Base-by-base conservation (phyloP, 2,888 invertebrate species). In the Hesperia comma region DNA sequence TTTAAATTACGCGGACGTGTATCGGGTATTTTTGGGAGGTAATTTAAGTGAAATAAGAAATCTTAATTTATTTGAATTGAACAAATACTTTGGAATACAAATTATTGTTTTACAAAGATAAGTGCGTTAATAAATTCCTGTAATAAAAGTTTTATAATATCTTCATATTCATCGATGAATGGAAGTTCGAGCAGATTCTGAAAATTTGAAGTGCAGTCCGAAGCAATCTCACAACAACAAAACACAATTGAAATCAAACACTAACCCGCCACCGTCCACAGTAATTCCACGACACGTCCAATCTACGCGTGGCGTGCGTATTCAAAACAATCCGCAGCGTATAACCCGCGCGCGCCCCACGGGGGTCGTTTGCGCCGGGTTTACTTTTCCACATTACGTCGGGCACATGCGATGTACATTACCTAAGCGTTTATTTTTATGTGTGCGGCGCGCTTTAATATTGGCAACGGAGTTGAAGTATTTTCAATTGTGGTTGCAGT, bases 301-400 rank as follows among this genome's bases (percentile, higher is more conserved):
- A 74, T 77, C 75, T 71, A 75, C 69, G 70, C 70, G 63, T 63
- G 14, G 26, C 37, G 51, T 12, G 72, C 79, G 80, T 88, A 88
- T 91, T 90, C 90, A 88, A 88, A 91, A 90, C 90, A 88, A 88
- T 90, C 88, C 87, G 85, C 84, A 80, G 83, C 86, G 87, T 85
- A 89, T 87, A 88, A 89, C 90, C 89, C 90, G 85, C 86, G 73
- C 67, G 72, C 78, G 73, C 78, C 81, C 86, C 93, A 19, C 14
- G 92, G 88, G 93, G 70, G 84, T 84, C 90, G 90, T 93, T 87
- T 71, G 74, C 72, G 79, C 81, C 85, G 86, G 88, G 84, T 89
- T 90, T 87, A 90, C 71, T 75, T 72, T 75, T 78, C 74, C 74
- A 74, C 79, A 72, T 76, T 74, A 69, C 68, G 64, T 69, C 58